phyloP scores from a whole-genome alignment of 2,113 vertebrate genomes.

The Sus scrofa region T2T-Sscrofa CM000821.6:47882501-47883000 shows the following conservation, averaged over 20 bases:
- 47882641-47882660: background rate
- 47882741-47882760: background rate
- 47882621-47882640: background rate
- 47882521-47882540: background rate
- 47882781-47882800: background rate
- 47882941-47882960: rapidly evolving
- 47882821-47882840: background rate
- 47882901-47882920: background rate
- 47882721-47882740: background rate
- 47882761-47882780: background rate
- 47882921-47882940: rapidly evolving
- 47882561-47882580: background rate
- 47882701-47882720: rapidly evolving
- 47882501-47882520: background rate
- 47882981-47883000: background rate
- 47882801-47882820: background rate
- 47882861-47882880: background rate
- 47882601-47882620: background rate
- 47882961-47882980: rapidly evolving
- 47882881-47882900: background rate
- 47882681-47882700: background rate
- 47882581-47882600: background rate
- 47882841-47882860: background rate
- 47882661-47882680: background rate
- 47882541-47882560: background rate